Conservation (phyloP, 2,888 invertebrate genomes). For the Heliconius ethilla region DNA sequence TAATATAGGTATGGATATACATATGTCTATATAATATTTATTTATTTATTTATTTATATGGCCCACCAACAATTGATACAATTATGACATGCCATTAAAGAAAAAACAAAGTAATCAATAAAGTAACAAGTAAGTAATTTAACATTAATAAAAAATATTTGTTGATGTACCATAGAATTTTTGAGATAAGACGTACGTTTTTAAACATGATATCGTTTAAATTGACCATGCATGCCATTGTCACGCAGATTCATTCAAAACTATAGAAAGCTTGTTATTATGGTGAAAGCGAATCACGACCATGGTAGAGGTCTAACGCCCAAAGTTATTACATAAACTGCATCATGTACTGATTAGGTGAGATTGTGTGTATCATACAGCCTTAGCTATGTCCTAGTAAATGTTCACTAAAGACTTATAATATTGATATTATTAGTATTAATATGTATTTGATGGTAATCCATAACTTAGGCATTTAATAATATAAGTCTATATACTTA, state of each 20-base stretch:
- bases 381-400: not conserved
- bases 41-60: no score
- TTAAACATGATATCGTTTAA: not conserved
- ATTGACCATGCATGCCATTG: slow-evolving; percentile 23
- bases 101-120: no score
- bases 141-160: not conserved
- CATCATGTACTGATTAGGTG: slow-evolving; percentile 66
- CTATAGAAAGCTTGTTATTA: slow-evolving; percentile 71
- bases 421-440: no score
- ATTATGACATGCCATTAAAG: no score
- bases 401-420: not conserved
- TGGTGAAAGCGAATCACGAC: slow-evolving; percentile 73
- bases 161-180: not conserved
- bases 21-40: not conserved
- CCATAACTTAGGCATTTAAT: no score
- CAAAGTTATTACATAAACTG: slow-evolving; percentile 69
- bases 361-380: slow-evolving; percentile 50
- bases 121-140: no score
- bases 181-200: not conserved
- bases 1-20: no score
- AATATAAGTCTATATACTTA: not conserved
- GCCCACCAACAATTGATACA: no score
- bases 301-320: slow-evolving; percentile 60
- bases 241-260: slow-evolving; percentile 55
- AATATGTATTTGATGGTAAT: not conserved